Evolutionary conservation across 2,113 vertebrate genomes (phyloP).

Genomic region (Hyperopisus bebe): DNA sequence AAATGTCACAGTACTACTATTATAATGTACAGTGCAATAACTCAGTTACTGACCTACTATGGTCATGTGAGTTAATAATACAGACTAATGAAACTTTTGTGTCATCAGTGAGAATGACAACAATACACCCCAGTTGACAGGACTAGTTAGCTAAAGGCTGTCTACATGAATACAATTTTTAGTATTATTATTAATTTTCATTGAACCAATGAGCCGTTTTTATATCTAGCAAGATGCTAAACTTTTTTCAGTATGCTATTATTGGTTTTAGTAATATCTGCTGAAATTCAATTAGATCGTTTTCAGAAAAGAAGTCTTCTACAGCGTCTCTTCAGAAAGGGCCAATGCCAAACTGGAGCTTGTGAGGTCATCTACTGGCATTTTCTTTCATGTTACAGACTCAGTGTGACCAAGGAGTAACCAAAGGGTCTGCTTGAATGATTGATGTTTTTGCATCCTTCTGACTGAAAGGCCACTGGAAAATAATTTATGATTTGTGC

Average conservation of each 20-base stretch:
- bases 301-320: neutral
- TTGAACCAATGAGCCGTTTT: neutral
- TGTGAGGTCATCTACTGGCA: neutral
- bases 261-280: constrained; percentile 11
- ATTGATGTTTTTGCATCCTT: neutral
- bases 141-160: constrained; percentile 4
- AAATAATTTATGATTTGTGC: neutral
- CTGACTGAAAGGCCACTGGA: neutral
- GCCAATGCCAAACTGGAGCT: neutral
- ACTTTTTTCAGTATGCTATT: neutral
- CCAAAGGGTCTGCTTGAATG: neutral
- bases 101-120: neutral
- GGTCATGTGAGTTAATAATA: neutral
- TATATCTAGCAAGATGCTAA: neutral
- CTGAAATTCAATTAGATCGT: neutral
- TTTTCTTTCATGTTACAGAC: neutral
- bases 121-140: neutral
- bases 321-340: neutral
- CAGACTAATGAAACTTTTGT: neutral
- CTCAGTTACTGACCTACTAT: neutral
- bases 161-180: constrained; percentile 4
- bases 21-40: neutral
- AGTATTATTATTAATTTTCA: constrained; percentile 12
- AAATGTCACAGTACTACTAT: neutral
- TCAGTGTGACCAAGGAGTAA: neutral